Evolutionary conservation across 2,113 vertebrate genomes (phyloP).

Genomic region (Dascyllus trimaculatus): DNA sequence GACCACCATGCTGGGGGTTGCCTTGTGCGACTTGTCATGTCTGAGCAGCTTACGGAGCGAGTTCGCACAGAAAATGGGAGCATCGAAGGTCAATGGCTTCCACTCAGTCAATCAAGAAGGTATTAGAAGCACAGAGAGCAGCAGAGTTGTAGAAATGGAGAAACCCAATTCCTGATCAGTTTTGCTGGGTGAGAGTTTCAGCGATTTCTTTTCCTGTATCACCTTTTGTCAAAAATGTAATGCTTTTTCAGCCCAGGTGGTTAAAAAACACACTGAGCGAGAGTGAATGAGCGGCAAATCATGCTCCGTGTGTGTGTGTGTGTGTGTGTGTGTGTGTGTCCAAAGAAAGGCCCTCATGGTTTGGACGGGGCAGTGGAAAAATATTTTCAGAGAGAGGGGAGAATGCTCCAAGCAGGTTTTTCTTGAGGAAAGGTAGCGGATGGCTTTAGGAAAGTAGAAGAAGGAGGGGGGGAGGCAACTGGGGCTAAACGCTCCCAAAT

Average conservation of each 20-base stretch:
- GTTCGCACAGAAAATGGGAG: slow-evolving; percentile 13
- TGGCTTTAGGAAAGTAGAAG: slow-evolving; percentile 36
- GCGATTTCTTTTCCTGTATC: background rate
- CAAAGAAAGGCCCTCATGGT: slow-evolving; percentile 81
- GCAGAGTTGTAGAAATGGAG: background rate
- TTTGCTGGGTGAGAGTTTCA: background rate
- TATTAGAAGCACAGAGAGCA: background rate
- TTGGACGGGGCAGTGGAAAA: slow-evolving; percentile 84
- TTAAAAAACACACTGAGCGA: slow-evolving; percentile 22
- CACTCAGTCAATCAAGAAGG: background rate
- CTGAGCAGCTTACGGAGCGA: slow-evolving; percentile 5
- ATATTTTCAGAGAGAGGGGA: slow-evolving; percentile 75
- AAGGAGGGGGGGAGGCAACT: background rate
- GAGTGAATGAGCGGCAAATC: slow-evolving; percentile 53
- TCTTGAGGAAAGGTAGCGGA: slow-evolving; percentile 62
- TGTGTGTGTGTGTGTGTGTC: slow-evolving; percentile 41
- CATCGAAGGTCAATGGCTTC: slow-evolving; percentile 5
- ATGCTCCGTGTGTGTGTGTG: slow-evolving; percentile 24
- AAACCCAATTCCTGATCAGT: background rate
- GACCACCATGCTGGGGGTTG: background rate
- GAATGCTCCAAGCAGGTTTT: slow-evolving; percentile 73
- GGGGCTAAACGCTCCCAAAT: background rate
- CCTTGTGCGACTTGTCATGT: slow-evolving; percentile 14
- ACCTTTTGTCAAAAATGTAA: background rate
- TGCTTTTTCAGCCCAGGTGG: slow-evolving; percentile 25